phyloP scores from a whole-genome alignment of 1,140 invertebrate genomes.

The Drosophila jambulina region DNA sequence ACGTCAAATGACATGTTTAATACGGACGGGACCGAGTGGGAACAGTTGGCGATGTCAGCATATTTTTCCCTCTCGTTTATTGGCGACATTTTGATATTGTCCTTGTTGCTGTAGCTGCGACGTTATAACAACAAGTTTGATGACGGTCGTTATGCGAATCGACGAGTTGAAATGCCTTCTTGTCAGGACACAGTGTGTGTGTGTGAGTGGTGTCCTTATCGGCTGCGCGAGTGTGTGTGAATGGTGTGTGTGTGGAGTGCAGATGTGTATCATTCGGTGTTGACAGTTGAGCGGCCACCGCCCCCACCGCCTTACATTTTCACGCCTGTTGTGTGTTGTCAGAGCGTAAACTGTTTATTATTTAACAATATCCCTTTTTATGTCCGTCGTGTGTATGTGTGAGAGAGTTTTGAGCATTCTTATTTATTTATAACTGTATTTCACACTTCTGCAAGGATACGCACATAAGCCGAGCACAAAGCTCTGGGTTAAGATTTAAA shows the following conservation, averaged over 20 bases:
- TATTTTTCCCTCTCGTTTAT: conserved; percentile 71
- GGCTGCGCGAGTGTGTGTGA: conserved; percentile 6
- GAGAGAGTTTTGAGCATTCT: conserved; percentile 47
- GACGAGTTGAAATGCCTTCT: conserved; percentile 75
- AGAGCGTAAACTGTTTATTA: conserved; percentile 78
- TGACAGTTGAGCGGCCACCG: conserved; percentile 49
- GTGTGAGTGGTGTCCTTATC: conserved; percentile 38
- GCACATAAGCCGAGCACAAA: conserved; percentile 7
- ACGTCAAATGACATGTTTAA: conserved; percentile 72
- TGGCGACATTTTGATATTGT: conserved; percentile 66
- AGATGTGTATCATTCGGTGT: conserved; percentile 71
- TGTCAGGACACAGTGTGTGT: conserved; percentile 37
- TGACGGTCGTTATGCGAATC: conserved; percentile 76
- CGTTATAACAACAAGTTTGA: conserved; percentile 72
- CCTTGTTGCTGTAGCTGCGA: conserved; percentile 31
- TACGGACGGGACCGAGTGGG: conserved; percentile 47
- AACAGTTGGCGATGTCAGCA: conserved; percentile 79
- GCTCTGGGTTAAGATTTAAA: conserved; percentile 37
- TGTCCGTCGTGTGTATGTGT: conserved; percentile 11
- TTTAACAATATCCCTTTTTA: conserved; percentile 74
- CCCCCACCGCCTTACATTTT: conserved; percentile 48
- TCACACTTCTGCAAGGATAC: conserved; percentile 47
- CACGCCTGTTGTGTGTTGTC: conserved; percentile 71
- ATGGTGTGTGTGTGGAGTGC: conserved; percentile 6
- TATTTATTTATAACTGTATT: conserved; percentile 78